Conservation (phyloP, 2,113 vertebrate genomes). For the Tinamus guttatus region DNA sequence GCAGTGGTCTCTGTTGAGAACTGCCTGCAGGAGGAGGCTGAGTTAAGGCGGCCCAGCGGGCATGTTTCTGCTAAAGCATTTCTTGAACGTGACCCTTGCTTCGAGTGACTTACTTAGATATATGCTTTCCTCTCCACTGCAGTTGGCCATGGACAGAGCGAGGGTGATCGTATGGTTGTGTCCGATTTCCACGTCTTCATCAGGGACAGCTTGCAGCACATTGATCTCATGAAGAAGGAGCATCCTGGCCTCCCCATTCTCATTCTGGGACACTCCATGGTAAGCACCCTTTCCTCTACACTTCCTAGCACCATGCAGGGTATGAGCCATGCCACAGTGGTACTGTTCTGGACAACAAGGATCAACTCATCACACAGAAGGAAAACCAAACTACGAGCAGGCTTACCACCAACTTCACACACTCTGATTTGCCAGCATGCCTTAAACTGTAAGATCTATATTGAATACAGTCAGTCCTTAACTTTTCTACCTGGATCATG, state of each 20-base stretch:
- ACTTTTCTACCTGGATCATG: neutral
- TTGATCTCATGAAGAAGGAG: conserved; percentile 86
- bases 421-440: neutral
- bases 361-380: neutral
- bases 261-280: conserved; percentile 97
- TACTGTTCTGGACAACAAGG: neutral
- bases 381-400: neutral
- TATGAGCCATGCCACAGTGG: fast-evolving
- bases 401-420: neutral
- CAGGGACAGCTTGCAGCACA: conserved; percentile 91
- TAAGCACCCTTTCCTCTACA: conserved; percentile 59
- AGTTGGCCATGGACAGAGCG: conserved; percentile 97
- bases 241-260: conserved; percentile 88
- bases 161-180: conserved; percentile 92
- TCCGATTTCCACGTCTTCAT: conserved; percentile 93
- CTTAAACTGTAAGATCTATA: neutral
- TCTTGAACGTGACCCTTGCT: neutral
- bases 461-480: neutral
- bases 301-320: neutral
- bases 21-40: neutral
- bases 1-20: neutral
- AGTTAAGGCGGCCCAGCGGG: neutral
- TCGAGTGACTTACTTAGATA: neutral
- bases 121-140: conserved; percentile 16
- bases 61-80: neutral